Evolutionary conservation across 2,888 invertebrate genomes (phyloP), one percentile per base, ranked within the genome.

Genomic region (Zelleria hepariella): DNA sequence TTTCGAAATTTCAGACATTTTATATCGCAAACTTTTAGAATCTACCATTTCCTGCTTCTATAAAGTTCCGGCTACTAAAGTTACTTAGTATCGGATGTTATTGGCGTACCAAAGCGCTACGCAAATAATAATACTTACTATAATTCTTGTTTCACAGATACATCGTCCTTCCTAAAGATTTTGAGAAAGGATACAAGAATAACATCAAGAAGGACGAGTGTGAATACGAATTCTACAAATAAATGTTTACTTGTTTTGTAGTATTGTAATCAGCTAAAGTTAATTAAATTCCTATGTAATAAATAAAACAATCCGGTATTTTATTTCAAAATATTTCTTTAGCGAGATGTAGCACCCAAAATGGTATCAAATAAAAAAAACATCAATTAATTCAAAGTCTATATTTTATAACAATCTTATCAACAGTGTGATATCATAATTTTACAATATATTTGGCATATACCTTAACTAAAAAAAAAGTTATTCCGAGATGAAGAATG

Each of bases 221-320:
- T 71, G 99, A 99, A 90, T 98, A 99, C 75, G 99, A 99, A 81
- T 99, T 99, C 90, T 99, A 99, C 87, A 99, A 98, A 92, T 99
- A 97, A 92, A 23, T 23, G 15, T 25, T 10, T 42, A 15, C 32
- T 42, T 42, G 0, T 42, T 15, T 10, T 42, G 15, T 42, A 5
- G 6, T 24, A 26, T n/a, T 54, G 15, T 51, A 32, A 55, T 55
- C 27, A 18, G 18, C 55, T 55, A 15, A 18, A 55, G 21, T 1
- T 55, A 25, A 53, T 25, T 53, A 53, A 23, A n/a, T 25, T 25
- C 25, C 1, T 25, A 24, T 53, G 25, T 18, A 49, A n/a, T n/a
- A 53, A 4, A 20, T 53, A 53, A 53, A 15, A 2, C n/a, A 53
- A 53, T 24, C 51, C 7, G 23, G 51, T 24, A 25, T 23, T 48